Evolutionary conservation across 1,140 invertebrate genomes (phyloP), one percentile per base, ranked within the genome.

Genomic region (Apis laboriosa): DNA sequence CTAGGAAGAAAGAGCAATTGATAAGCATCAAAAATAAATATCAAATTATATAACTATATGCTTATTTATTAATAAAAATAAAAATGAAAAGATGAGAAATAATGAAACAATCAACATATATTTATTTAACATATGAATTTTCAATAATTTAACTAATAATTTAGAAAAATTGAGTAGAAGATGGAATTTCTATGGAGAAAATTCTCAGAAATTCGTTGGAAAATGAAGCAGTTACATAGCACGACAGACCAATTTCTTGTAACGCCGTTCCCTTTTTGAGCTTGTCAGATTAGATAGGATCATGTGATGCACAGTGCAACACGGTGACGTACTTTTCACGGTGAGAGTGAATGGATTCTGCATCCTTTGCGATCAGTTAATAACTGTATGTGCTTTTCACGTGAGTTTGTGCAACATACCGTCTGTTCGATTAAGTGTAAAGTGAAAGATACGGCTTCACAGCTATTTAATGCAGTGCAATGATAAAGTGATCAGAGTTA

Each of bases 251-350:
- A 77, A 77, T 82, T 74, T 81, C 56, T 66, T 13, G 49, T 55
- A 68, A 60, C 73, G 24, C 8, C 64, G 55, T 82, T 61, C 49
- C 74, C 28, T 61, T 76, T 77, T 82, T 77, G 74, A 82, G 74
- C 80, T 49, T 77, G 80, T 82, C 80, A 61, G 80, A 82, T 82
- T 82, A 82, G 74, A 82, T 82, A 64, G 74, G 63, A 77, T 60
- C 55, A 55, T 61, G 73, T 51, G 74, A 81, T 53, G 80, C 28
- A 61, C 64, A 53, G 74, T 61, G 64, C 64, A 70, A 60, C 13
- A 56, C 51, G 49, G 64, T 68, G 64, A 70, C 80, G 63, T 76
- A 76, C 72, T 75, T 81, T 68, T 81, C 64, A 77, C 73, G 43
- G 64, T 17, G 75, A 15, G 12, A 55, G 49, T 34, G 72, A 68